Conservation (phyloP, 2,888 invertebrate genomes). For the Dynastes tityus region DNA sequence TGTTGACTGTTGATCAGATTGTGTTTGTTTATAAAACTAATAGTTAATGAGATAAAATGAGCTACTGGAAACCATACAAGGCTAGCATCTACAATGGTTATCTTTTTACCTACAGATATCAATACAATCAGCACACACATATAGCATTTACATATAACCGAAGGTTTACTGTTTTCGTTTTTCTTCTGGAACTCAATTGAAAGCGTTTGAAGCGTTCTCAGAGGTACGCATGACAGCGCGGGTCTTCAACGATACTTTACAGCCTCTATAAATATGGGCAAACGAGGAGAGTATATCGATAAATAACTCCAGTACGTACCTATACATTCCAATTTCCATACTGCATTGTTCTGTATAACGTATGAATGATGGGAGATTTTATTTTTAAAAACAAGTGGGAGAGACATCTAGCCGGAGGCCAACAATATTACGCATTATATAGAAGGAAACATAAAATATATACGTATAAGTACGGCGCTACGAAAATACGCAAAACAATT, state of each 20-base stretch:
- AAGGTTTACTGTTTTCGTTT: background rate
- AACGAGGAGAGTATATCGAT: conserved; percentile 10
- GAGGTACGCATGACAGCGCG: background rate
- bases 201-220: background rate
- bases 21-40: too few species aligned
- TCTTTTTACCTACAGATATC: background rate
- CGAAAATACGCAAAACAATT: too few species aligned
- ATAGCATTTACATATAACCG: background rate
- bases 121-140: background rate
- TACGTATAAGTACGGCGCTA: too few species aligned
- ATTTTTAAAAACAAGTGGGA: conserved; percentile 29
- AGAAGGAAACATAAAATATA: background rate
- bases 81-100: too few species aligned
- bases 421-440: background rate
- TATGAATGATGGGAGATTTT: conserved; percentile 15
- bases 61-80: too few species aligned
- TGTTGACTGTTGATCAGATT: too few species aligned
- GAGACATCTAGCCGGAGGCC: conserved; percentile 9
- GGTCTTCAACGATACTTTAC: conserved; percentile 7
- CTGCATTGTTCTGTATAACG: conserved; percentile 10
- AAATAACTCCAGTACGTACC: conserved; percentile 9
- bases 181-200: background rate
- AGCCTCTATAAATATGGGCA: conserved; percentile 13
- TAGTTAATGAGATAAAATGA: too few species aligned
- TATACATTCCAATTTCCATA: conserved; percentile 34